Percentiles rank a stretch among this genome's conserved stretches.
phyloP scores from a whole-genome alignment of 2,888 invertebrate species.

The Chaetoderma sp. region DNA sequence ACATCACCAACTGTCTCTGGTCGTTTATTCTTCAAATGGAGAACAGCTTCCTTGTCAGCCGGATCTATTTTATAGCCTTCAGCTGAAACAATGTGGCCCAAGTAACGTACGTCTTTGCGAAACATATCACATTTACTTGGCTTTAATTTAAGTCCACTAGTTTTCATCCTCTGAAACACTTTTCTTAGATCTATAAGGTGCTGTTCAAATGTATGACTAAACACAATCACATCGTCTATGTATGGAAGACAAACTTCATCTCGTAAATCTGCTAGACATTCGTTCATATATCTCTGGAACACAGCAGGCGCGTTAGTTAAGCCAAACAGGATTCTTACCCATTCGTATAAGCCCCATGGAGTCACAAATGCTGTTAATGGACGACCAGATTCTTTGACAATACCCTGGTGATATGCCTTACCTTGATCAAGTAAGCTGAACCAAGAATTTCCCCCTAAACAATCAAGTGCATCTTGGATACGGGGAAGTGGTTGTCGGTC shows the following conservation, averaged over 20 bases:
- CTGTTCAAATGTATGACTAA: not conserved
- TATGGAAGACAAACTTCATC: constrained; percentile 17
- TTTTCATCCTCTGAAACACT: not conserved
- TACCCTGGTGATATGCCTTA: constrained; percentile 29
- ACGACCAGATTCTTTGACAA: too few species aligned
- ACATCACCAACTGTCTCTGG: constrained; percentile 3
- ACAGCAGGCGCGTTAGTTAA: too few species aligned
- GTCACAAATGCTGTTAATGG: too few species aligned
- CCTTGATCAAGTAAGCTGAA: too few species aligned
- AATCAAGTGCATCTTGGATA: too few species aligned
- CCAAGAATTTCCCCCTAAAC: too few species aligned
- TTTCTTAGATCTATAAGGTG: not conserved
- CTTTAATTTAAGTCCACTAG: constrained; percentile 1
- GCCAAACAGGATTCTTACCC: too few species aligned
- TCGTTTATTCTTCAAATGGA: not conserved
- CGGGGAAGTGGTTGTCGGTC: too few species aligned
- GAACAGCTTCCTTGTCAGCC: not conserved
- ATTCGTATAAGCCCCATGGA: too few species aligned
- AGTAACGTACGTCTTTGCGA: not conserved
- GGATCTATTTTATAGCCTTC: constrained; percentile 1
- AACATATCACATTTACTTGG: constrained; percentile 1
- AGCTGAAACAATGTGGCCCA: constrained; percentile 1
- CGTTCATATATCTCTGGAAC: constrained; percentile 12
- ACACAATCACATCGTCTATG: constrained; percentile 11
- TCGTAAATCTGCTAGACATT: constrained; percentile 5